A percentile compares a stretch with the other conserved stretches of the same genome.
phyloP scores from a whole-genome alignment of 1,140 invertebrate species.

The Temnothorax nylanderi region DNA sequence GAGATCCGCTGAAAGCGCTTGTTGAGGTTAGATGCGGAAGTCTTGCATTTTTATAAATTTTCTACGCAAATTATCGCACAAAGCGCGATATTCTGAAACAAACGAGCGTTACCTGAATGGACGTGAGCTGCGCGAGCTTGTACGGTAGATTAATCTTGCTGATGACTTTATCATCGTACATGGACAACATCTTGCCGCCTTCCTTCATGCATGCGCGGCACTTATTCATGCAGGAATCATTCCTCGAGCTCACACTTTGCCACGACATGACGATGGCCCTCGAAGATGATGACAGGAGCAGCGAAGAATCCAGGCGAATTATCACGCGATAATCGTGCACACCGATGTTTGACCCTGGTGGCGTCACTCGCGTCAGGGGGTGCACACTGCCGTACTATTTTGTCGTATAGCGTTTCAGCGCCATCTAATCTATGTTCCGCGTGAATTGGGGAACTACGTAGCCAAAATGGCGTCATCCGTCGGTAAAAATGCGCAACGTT shows the following conservation, averaged over 20 bases:
- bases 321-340: too few species aligned
- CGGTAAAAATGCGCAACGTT: too few species aligned
- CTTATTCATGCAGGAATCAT: slow-evolving; percentile 75
- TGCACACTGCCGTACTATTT: too few species aligned
- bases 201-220: slow-evolving; percentile 83
- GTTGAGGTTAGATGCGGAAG: slow-evolving; percentile 45
- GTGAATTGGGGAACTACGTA: too few species aligned
- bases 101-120: slow-evolving; percentile 77
- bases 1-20: not conserved
- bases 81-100: not conserved
- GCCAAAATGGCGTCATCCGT: too few species aligned
- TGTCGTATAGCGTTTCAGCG: too few species aligned
- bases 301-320: too few species aligned
- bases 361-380: too few species aligned
- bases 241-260: slow-evolving; percentile 78
- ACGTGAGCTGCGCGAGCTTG: slow-evolving; percentile 81
- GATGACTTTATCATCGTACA: slow-evolving; percentile 78
- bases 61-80: not conserved
- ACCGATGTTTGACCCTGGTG: too few species aligned
- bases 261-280: too few species aligned
- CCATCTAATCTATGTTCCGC: too few species aligned
- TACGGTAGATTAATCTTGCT: slow-evolving; percentile 76
- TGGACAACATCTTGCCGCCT: slow-evolving; percentile 77
- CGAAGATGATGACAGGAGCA: too few species aligned
- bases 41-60: not conserved